These are phyloP conservation scores for Pedetes capensis DNA, from an alignment of 2,113 vertebrate species.

Conservation along the genomic window DNA sequence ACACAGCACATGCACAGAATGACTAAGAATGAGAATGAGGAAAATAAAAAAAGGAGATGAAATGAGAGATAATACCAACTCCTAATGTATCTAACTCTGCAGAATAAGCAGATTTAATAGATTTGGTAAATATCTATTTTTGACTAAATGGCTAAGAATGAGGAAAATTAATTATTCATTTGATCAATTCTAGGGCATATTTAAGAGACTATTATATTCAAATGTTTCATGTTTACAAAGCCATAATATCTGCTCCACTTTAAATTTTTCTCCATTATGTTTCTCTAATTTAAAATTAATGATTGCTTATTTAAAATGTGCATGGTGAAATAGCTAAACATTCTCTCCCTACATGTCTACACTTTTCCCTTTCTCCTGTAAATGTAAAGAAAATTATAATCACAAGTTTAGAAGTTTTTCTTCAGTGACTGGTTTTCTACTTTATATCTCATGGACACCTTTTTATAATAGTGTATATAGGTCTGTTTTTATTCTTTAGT, in stretches of 20 bases:
- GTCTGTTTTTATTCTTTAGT: not conserved
- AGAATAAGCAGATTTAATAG: not conserved
- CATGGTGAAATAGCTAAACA: not conserved
- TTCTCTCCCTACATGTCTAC: not conserved
- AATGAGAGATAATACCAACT: not conserved
- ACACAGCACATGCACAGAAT: not conserved
- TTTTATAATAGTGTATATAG: not conserved
- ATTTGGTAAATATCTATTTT: not conserved
- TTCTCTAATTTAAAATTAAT: conserved; percentile 12
- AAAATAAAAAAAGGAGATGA: not conserved
- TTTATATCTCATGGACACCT: not conserved
- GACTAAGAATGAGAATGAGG: not conserved
- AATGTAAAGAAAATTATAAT: not conserved
- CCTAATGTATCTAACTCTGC: not conserved
- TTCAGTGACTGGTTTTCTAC: not conserved
- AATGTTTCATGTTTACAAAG: not conserved
- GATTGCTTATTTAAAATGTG: not conserved
- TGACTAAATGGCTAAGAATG: not conserved
- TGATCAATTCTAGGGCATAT: not conserved
- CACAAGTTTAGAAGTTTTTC: not conserved
- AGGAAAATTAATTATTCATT: not conserved
- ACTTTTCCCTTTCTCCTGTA: not conserved
- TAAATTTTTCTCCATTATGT: not conserved
- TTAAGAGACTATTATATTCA: not conserved
- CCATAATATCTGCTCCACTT: not conserved